Evolutionary conservation across 2,888 invertebrate species (phyloP), one percentile per base, ranked within the genome.

Genomic region (Drosophila neotestacea): DNA sequence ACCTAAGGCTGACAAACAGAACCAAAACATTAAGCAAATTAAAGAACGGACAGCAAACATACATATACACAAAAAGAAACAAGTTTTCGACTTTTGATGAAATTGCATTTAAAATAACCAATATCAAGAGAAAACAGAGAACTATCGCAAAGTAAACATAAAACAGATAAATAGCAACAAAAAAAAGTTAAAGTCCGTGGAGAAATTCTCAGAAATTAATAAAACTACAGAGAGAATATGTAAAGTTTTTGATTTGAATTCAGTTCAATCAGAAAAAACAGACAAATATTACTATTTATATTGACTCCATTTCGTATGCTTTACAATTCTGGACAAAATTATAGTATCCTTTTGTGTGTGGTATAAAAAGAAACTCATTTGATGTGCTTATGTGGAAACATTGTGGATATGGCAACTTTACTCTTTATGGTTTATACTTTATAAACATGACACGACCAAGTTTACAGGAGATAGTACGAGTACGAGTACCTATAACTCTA

Each of bases 1-100:
- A 84, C 64, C 64, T 58, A 47, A 67, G 61, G 16, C 61, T 50
- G 39, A 32, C 51, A 61, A 46, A 62, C 61, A 66, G 61, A 28
- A 62, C 41, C 47, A 39, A 5, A 4, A 54, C 60, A 65, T 60
- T 52, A 60, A 51, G n/a, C 47, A 65, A 39, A 63, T 41, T 38
- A 39, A 51, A 34, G 22, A 48, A 27, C 11, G 44, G 28, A 16
- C 34, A 34, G 28, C 16, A n/a, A 55, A 30, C 30, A 4, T 16
- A 16, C 16, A 16, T 16, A 16, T 16, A 16, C 1, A 16, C 1
- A 16, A 1, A 16, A 16, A 16, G 1, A 16, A 16, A 16, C 16
- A 16, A 16, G 16, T 1, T 1, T 16, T 16, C 16, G 16, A 16
- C 30, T 30, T 22, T 30, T 22, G 22, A 22, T 7, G 0, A 32